These are phyloP conservation scores for Yasuhikotakia modesta DNA, from an alignment of 2,797 vertebrate genomes.

Conservation along the genomic window DNA sequence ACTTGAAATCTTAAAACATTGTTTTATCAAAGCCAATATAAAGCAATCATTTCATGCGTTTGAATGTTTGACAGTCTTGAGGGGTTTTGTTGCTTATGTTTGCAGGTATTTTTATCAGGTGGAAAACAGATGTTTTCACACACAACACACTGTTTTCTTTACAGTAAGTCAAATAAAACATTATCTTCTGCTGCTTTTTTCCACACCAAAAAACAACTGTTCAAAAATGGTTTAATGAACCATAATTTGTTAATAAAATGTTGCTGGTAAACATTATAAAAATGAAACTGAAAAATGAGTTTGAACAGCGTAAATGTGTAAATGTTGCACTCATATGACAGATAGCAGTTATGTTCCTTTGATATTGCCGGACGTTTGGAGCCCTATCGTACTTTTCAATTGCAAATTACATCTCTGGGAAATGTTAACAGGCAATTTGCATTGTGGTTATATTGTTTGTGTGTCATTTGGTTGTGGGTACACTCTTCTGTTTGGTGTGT, in stretches of 20 bases:
- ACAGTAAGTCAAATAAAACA: slow-evolving; percentile 1
- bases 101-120: slow-evolving; percentile 32
- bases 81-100: slow-evolving; percentile 22
- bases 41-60: too few species aligned
- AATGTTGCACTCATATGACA: slow-evolving; percentile 2
- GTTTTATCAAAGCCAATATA: too few species aligned
- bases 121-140: slow-evolving; percentile 17
- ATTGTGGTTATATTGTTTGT: neutral
- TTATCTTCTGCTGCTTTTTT: neutral
- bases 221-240: slow-evolving; percentile 19
- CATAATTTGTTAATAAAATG: neutral
- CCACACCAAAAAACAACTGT: neutral
- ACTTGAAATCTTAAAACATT: too few species aligned
- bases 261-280: neutral
- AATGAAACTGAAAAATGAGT: neutral
- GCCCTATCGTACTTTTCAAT: slow-evolving; percentile 1
- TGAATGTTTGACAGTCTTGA: neutral
- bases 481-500: neutral
- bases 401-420: slow-evolving; percentile 21
- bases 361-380: slow-evolving; percentile 9
- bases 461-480: neutral
- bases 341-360: slow-evolving; percentile 5
- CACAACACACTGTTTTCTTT: neutral
- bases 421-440: slow-evolving; percentile 17
- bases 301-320: slow-evolving; percentile 16